A percentile compares a stretch with the other conserved stretches of the same genome.
phyloP scores from a whole-genome alignment of 2,113 vertebrate genomes.

The Laterallus jamaicensis region DNA sequence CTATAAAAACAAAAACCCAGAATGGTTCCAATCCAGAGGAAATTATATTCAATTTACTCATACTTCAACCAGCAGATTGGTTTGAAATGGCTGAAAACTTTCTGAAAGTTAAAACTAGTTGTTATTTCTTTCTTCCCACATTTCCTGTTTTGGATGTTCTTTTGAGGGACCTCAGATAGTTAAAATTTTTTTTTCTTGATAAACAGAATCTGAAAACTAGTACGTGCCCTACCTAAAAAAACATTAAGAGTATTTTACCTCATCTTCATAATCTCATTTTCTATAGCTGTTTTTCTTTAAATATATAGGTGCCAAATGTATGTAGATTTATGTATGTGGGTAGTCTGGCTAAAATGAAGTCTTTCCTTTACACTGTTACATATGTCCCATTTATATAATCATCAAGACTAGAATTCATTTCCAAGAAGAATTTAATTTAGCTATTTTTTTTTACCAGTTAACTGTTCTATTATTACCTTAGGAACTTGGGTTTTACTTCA shows the following conservation, averaged over 20 bases:
- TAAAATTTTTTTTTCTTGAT: not conserved
- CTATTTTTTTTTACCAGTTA: not conserved
- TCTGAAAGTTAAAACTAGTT: not conserved
- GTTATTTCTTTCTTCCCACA: not conserved
- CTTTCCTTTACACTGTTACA: not conserved
- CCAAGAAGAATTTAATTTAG: not conserved
- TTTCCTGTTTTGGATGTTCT: slow-evolving; percentile 10
- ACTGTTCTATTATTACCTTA: not conserved
- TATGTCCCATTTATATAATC: not conserved
- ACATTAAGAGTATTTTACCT: not conserved
- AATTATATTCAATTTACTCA: slow-evolving; percentile 19
- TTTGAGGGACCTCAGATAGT: not conserved
- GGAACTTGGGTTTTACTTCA: not conserved
- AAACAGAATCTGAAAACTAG: not conserved
- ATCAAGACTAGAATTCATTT: not conserved
- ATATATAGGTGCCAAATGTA: not conserved
- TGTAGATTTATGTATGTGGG: not conserved
- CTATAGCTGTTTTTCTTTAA: not conserved
- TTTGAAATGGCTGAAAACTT: slow-evolving; percentile 12
- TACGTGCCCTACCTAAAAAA: not conserved
- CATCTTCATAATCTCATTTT: not conserved
- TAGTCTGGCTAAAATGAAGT: not conserved
- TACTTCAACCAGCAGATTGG: not conserved
- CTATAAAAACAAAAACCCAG: not conserved
- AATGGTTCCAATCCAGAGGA: not conserved